Evolutionary conservation across 2,797 vertebrate species (phyloP).

Genomic region (Alfaro cultratus): DNA sequence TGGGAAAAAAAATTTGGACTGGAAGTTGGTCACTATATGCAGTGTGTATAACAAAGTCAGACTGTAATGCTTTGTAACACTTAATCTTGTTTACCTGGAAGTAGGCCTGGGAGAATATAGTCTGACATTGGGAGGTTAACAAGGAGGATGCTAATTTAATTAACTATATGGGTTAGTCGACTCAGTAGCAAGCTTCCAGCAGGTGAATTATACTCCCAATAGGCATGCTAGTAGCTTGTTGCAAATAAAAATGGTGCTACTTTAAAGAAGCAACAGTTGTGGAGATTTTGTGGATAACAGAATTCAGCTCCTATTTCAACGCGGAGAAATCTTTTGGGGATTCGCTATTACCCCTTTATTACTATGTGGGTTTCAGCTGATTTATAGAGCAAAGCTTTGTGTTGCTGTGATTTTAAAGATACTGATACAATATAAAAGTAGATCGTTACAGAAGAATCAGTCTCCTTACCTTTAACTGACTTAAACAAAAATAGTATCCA

Average conservation of each 20-base stretch:
- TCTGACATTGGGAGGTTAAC: background rate
- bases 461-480: background rate
- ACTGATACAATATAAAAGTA: background rate
- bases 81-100: background rate
- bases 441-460: background rate
- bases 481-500: background rate
- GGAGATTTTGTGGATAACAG: background rate
- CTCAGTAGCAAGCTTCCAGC: background rate
- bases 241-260: background rate
- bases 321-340: background rate
- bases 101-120: background rate
- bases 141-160: background rate
- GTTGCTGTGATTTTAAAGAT: background rate
- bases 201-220: background rate
- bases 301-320: background rate
- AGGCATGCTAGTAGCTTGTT: background rate
- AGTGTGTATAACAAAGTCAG: background rate
- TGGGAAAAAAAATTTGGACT: background rate
- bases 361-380: background rate
- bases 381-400: background rate
- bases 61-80: background rate
- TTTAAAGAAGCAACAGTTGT: background rate
- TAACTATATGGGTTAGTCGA: background rate
- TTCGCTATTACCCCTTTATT: background rate
- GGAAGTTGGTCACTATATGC: background rate